These are phyloP conservation scores for Galemys pyrenaicus DNA, from an alignment of 2,113 vertebrate genomes.

Conservation along the genomic window DNA sequence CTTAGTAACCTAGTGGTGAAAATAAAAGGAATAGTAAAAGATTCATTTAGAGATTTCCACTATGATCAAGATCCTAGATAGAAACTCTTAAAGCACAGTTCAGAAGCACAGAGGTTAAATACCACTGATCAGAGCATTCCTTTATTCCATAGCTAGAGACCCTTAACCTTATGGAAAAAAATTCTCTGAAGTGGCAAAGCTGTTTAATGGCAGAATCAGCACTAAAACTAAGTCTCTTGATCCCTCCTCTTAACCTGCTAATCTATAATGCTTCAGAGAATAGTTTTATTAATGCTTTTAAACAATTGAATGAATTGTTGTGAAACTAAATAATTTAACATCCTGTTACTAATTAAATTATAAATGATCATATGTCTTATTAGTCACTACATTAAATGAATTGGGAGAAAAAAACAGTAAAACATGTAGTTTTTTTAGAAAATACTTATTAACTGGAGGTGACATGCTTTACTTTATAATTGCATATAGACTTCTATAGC, in stretches of 20 bases:
- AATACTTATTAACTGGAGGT: background rate
- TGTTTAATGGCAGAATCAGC: background rate
- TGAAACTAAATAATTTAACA: background rate
- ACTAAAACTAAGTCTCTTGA: background rate
- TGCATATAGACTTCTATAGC: background rate
- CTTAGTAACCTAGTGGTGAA: background rate
- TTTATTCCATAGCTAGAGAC: background rate
- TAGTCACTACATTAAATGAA: background rate
- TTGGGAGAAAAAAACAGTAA: background rate
- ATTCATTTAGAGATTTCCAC: background rate
- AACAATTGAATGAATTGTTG: background rate
- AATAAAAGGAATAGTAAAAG: background rate
- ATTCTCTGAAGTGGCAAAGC: background rate
- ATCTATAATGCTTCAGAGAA: background rate
- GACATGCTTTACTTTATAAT: background rate
- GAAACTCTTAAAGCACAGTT: background rate
- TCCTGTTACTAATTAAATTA: background rate
- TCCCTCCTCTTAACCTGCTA: background rate
- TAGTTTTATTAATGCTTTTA: background rate
- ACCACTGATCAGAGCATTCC: background rate
- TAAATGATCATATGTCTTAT: background rate
- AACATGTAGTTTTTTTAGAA: background rate
- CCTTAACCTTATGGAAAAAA: background rate
- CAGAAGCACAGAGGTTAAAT: background rate
- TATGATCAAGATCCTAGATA: background rate